Base-by-base conservation (phyloP, 2,888 invertebrate species). In the Odontothrips loti region DNA sequence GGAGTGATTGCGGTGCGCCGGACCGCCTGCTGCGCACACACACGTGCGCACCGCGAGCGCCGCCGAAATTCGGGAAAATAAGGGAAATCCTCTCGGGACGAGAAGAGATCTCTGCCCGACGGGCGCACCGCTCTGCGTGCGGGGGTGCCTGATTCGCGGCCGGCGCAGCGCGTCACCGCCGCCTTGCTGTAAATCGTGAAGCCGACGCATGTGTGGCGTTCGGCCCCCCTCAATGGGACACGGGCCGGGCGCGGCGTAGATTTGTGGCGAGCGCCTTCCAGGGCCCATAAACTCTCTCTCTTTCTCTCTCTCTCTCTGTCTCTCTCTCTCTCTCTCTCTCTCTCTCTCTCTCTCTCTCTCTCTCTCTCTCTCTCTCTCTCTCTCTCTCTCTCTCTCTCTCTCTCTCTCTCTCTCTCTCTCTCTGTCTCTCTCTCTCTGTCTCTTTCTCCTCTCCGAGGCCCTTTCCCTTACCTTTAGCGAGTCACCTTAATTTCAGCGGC, bases 141-240 rank as follows among this genome's bases (percentile, higher is more conserved):
- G n/a, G n/a, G n/a, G n/a, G n/a, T n/a, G n/a, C n/a, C n/a, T n/a
- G n/a, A 6, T 43, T 43, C 34, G 3, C 34, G 34, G 34, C 34
- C 34, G 34, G 34, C 34, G 34, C 34, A 43, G 3, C 34, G 34
- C 68, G 68, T 23, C 68, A 68, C 68, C 51, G 51, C 15, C 17
- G 20, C 0, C 51, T 27, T 23, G 27, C 68, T 75, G 68, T 75
- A 75, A 75, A 75, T 75, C 68, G 27, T 58, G 58, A 2, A 6
- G 15, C 58, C 68, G 68, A 75, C 10, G 68, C 68, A 23, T 58
- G 6, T 23, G 23, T 23, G 23, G 23, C 68, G 68, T n/a, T 20
- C 68, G 23, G 68, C 68, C 68, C 27, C 23, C 68, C 68, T 75
- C 17, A 75, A 75, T 75, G 68, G 68, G 68, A 75, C 68, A 27